Percentiles rank a stretch among this genome's conserved stretches.
phyloP scores from a whole-genome alignment of 2,113 vertebrate species.

The Hirundichthys speculiger region DNA sequence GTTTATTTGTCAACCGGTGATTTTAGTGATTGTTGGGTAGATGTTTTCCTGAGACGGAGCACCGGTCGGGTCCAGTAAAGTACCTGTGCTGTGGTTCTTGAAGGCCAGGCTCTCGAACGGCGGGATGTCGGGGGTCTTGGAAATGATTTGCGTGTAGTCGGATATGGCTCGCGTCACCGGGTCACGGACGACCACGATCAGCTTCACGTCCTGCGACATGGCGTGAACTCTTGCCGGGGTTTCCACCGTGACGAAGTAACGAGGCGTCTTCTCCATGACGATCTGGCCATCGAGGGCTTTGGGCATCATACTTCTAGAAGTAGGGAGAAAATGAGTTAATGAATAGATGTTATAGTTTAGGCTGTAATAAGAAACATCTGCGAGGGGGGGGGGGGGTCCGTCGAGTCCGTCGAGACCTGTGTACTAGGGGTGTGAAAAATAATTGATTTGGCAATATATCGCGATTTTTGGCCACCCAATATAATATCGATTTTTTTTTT shows the following conservation, averaged over 20 bases:
- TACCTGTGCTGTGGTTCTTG: conserved; percentile 79
- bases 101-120: conserved; percentile 82
- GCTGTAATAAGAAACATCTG: too few species aligned
- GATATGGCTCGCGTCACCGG: conserved; percentile 85
- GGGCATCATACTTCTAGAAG: conserved; percentile 83
- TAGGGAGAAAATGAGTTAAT: not conserved
- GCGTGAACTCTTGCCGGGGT: conserved; percentile 79
- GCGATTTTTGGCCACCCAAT: too few species aligned
- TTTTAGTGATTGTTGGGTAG: too few species aligned
- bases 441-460: too few species aligned
- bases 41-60: too few species aligned
- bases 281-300: conserved; percentile 85
- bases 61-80: too few species aligned
- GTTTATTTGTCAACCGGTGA: too few species aligned
- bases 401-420: too few species aligned
- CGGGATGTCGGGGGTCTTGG: conserved; percentile 80
- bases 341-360: too few species aligned
- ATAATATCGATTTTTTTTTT: too few species aligned
- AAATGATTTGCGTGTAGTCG: conserved; percentile 86
- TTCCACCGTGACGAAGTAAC: conserved; percentile 83
- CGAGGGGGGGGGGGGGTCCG: too few species aligned
- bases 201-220: conserved; percentile 81
- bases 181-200: conserved; percentile 84
- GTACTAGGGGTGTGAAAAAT: too few species aligned
- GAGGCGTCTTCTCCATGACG: conserved; percentile 85